Conservation (phyloP, 1,140 invertebrate species). For the Leptinotarsa defecta region DNA sequence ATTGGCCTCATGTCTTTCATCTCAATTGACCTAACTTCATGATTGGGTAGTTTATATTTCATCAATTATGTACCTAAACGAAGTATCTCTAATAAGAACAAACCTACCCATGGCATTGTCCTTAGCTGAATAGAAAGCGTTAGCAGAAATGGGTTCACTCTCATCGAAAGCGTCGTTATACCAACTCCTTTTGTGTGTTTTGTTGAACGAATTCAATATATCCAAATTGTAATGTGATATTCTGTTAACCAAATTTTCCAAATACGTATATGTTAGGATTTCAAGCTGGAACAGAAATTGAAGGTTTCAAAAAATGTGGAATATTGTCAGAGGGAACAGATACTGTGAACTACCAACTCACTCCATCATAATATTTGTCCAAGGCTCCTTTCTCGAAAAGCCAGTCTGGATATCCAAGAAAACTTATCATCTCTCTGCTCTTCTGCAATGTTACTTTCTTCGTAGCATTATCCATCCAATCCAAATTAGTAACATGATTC, state of each 20-base stretch:
- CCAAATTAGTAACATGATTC: conserved; percentile 67
- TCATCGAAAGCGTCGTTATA: conserved; percentile 52
- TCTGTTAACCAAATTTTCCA: conserved; percentile 66
- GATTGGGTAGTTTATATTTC: no score
- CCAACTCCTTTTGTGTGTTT: conserved; percentile 61
- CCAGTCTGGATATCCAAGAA: conserved; percentile 82
- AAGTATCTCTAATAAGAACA: not conserved
- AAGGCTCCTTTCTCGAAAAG: conserved; percentile 66
- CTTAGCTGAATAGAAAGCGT: conserved; percentile 74
- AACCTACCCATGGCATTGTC: conserved; percentile 75
- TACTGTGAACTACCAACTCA: conserved; percentile 52
- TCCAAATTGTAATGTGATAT: conserved; percentile 53
- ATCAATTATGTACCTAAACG: no score
- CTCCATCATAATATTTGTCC: conserved; percentile 68
- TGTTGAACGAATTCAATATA: conserved; percentile 45
- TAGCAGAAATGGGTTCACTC: conserved; percentile 72
- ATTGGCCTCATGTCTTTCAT: no score
- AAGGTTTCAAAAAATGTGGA: not conserved
- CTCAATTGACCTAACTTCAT: no score
- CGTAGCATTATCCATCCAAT: conserved; percentile 86
- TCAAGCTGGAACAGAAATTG: conserved; percentile 34
- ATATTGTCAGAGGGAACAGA: not conserved
- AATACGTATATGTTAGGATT: conserved; percentile 57
- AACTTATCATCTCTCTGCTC: conserved; percentile 71
- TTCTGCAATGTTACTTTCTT: conserved; percentile 75